Evolutionary conservation across 2,888 invertebrate species (phyloP), one percentile per base, ranked within the genome.

Genomic region (Orthonevra nobilis): DNA sequence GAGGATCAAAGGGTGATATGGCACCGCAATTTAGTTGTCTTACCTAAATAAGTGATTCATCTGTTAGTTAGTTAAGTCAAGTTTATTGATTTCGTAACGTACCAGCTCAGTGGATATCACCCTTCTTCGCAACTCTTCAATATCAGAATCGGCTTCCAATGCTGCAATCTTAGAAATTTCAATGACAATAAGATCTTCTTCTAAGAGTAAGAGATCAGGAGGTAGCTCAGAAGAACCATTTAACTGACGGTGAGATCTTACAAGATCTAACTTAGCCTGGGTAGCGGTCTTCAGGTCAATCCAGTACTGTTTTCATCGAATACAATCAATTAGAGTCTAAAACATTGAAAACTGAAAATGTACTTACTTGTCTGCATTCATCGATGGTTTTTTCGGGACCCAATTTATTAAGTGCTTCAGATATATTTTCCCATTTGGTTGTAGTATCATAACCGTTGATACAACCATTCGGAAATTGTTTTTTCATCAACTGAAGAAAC

Each of bases 21-120:
- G 52, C 64, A n/a, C 64, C 32, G 7, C 64, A 64, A 15, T 64
- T 52, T 10, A 64, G 50, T 5, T 42, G 42, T 23, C 42, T 23
- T 3, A 42, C 12, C 42, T 42, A 12, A 20, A 17, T 2, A 19
- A 20, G 1, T 1, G 9, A 7, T n/a, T n/a, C n/a, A n/a, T n/a
- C 10, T 4, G 5, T 38, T n/a, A 17, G 17, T 0, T 3, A 20
- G n/a, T 9, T 2, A 17, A n/a, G 19, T 19, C 2, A 10, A 9
- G 4, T n/a, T n/a, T n/a, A n/a, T n/a, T n/a, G n/a, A n/a, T n/a
- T n/a, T n/a, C n/a, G n/a, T n/a, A 44, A 44, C 23, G 12, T 44
- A 64, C 42, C 14, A 64, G 26, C 6, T 44, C 52, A 30, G 54
- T 26, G n/a, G n/a, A n/a, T n/a, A n/a, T n/a, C n/a, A n/a, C n/a